Percentiles rank a stretch among this genome's conserved stretches.
phyloP scores from a whole-genome alignment of 1,140 invertebrate species.

The Drosophila oshimai region DNA sequence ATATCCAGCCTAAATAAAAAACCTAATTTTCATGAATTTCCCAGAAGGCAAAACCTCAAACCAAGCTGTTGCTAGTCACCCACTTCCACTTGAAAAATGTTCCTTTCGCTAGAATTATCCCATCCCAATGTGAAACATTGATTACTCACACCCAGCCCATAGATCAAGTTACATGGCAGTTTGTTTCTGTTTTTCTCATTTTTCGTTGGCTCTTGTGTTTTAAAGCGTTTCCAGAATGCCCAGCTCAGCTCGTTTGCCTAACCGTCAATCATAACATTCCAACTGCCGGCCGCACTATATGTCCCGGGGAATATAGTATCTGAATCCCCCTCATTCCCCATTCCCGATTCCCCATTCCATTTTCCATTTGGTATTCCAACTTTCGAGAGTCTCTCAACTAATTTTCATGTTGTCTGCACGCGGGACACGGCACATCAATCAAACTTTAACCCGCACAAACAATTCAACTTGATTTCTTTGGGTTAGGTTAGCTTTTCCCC shows the following conservation, averaged over 20 bases:
- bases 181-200: not conserved
- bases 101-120: not conserved
- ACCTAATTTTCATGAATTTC: too few relatives aligned
- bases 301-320: not conserved
- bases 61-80: not conserved
- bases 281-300: slow-evolving; percentile 14
- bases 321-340: too few relatives aligned
- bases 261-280: slow-evolving; percentile 54
- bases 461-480: slow-evolving; percentile 38
- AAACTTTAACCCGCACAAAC: slow-evolving; percentile 55
- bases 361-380: slow-evolving; percentile 28
- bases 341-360: not conserved
- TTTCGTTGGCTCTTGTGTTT: not conserved
- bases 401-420: slow-evolving; percentile 72
- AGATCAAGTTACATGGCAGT: slow-evolving; percentile 5
- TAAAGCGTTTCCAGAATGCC: slow-evolving; percentile 24
- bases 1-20: too few relatives aligned
- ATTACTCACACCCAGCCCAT: slow-evolving; percentile 1
- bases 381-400: slow-evolving; percentile 58
- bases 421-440: slow-evolving; percentile 66
- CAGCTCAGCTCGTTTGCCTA: slow-evolving; percentile 13
- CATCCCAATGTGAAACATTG: not conserved
- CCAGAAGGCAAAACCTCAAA: too few relatives aligned
- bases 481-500: not conserved
- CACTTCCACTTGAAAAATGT: not conserved